phyloP scores from a whole-genome alignment of 2,113 vertebrate species.

The Mastomys coucha region DNA sequence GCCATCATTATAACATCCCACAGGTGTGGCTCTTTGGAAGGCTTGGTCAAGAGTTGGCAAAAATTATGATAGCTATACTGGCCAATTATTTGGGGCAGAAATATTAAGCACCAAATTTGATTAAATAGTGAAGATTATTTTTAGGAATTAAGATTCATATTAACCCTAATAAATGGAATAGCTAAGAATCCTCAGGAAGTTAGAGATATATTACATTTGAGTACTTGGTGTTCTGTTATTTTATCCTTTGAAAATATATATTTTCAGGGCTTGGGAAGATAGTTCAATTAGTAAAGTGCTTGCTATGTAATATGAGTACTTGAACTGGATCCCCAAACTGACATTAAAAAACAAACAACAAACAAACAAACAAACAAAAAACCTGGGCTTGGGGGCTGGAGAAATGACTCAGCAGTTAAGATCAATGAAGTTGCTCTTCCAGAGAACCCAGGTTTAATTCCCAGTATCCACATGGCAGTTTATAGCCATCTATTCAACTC shows the following conservation, averaged over 20 bases:
- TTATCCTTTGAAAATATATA: background rate
- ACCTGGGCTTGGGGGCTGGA: background rate
- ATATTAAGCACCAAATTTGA: background rate
- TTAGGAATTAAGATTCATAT: background rate
- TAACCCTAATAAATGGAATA: background rate
- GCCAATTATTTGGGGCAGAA: background rate
- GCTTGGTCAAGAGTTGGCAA: background rate
- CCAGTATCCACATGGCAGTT: background rate
- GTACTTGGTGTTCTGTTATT: background rate
- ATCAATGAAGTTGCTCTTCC: background rate
- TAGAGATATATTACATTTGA: background rate
- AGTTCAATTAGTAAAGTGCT: background rate
- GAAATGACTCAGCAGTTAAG: background rate
- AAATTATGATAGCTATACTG: background rate
- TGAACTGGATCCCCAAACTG: background rate
- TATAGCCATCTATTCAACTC: background rate
- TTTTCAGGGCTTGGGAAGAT: background rate
- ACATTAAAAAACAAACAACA: background rate
- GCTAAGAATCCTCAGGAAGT: conserved; percentile 25
- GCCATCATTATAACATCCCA: conserved; percentile 97
- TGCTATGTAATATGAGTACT: background rate
- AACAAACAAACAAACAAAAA: background rate
- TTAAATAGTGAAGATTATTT: background rate
- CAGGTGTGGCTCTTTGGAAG: conserved; percentile 87
- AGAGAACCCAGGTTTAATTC: background rate